phyloP scores from a whole-genome alignment of 2,797 vertebrate genomes.

The Hirundo rustica region DNA sequence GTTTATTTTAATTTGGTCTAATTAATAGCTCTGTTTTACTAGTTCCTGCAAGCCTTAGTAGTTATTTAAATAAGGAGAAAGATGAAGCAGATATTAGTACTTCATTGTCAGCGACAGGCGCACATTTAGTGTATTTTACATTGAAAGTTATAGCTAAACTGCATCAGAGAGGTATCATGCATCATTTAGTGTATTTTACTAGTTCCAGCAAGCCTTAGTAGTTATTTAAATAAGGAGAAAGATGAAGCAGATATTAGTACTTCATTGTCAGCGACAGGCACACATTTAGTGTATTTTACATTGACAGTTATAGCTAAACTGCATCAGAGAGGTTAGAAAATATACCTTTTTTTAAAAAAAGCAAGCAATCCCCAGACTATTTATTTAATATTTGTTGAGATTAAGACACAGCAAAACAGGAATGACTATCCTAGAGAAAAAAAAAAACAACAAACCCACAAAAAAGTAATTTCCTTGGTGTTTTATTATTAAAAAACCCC shows the following conservation, averaged over 20 bases:
- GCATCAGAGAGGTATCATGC: too few relatives aligned
- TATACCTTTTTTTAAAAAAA: rapidly evolving
- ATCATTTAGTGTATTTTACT: too few relatives aligned
- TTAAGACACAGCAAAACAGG: not conserved
- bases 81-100: not conserved
- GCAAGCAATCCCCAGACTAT: not conserved
- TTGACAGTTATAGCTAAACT: not conserved
- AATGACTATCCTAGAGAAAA: not conserved
- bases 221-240: not conserved
- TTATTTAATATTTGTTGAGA: not conserved
- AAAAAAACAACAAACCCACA: not conserved
- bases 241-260: not conserved
- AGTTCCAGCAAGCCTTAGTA: not conserved
- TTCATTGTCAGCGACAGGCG: not conserved
- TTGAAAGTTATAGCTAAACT: not conserved
- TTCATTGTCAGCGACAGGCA: not conserved
- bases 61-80: not conserved
- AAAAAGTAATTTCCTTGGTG: not conserved
- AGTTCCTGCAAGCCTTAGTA: not conserved
- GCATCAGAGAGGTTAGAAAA: not conserved
- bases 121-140: not conserved
- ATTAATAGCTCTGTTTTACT: not conserved
- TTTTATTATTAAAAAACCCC: not conserved
- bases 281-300: not conserved
- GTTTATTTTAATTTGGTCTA: not conserved